Evolutionary conservation across 2,113 vertebrate species (phyloP).

Genomic region (Myiopsitta monachus): DNA sequence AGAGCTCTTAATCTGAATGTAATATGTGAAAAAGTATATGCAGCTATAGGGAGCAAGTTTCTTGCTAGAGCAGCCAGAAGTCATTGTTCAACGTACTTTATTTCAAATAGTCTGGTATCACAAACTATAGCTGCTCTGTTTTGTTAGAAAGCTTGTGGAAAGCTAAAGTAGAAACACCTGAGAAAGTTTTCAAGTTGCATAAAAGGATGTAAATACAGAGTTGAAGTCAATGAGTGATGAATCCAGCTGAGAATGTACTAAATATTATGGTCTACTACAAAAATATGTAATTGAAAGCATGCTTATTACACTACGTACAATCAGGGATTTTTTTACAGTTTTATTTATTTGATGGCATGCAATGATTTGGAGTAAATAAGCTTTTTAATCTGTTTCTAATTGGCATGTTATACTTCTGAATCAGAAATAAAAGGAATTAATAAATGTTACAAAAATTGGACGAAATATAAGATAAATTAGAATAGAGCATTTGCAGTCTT

Average conservation of each 20-base stretch:
- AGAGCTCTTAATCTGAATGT: not conserved
- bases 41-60: not conserved
- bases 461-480: conserved; percentile 50
- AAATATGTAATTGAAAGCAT: not conserved
- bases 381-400: conserved; percentile 63
- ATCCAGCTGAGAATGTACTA: not conserved
- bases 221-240: not conserved
- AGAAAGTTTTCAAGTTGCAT: not conserved
- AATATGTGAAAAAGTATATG: not conserved
- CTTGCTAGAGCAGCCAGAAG: not conserved
- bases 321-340: conserved; percentile 15
- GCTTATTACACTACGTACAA: conserved; percentile 6
- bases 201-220: not conserved
- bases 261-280: not conserved
- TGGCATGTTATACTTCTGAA: conserved; percentile 47
- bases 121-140: not conserved
- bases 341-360: conserved; percentile 36
- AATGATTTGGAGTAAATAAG: conserved; percentile 33
- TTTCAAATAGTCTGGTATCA: not conserved
- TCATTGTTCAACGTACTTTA: not conserved
- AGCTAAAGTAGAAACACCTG: not conserved
- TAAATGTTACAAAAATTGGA: conserved; percentile 65
- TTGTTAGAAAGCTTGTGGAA: not conserved
- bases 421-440: conserved; percentile 55
- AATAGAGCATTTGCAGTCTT: conserved; percentile 30